A percentile compares a stretch with the other conserved stretches of the same genome.
These are phyloP conservation scores for Cordilura impudica DNA, from an alignment of 2,888 invertebrate genomes.

Conservation along the genomic window DNA sequence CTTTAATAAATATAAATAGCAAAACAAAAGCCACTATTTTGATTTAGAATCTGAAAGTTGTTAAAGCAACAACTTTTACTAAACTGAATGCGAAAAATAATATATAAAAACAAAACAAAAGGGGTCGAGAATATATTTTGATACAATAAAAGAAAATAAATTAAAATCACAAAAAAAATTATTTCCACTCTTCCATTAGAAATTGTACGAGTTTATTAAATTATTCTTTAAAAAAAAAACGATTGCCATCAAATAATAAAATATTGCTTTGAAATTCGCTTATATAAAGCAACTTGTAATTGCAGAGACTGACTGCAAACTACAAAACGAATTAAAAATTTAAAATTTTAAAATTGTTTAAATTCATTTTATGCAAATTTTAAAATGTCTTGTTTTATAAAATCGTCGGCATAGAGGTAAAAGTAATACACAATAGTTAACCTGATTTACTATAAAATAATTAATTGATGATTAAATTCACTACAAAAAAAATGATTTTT, in stretches of 20 bases:
- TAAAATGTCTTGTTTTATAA: no score
- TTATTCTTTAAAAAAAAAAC: not conserved
- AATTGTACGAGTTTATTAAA: no score
- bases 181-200: slow-evolving; percentile 24
- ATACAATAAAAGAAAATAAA: slow-evolving; percentile 31
- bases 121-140: slow-evolving; percentile 16
- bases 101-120: slow-evolving; percentile 5
- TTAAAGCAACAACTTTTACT: slow-evolving; percentile 62
- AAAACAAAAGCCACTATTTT: slow-evolving; percentile 32
- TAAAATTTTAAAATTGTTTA: not conserved
- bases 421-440: no score
- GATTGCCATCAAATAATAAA: slow-evolving; percentile 1
- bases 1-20: not conserved
- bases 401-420: no score
- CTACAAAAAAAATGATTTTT: no score
- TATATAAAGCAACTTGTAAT: not conserved
- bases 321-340: not conserved
- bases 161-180: slow-evolving; percentile 2
- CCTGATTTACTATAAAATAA: no score
- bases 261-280: not conserved
- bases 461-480: no score
- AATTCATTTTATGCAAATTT: no score
- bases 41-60: slow-evolving; percentile 63
- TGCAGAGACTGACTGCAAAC: not conserved
- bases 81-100: not conserved